These are phyloP conservation scores for Folsomia candida DNA, from an alignment of 2,888 invertebrate species.

Conservation along the genomic window DNA sequence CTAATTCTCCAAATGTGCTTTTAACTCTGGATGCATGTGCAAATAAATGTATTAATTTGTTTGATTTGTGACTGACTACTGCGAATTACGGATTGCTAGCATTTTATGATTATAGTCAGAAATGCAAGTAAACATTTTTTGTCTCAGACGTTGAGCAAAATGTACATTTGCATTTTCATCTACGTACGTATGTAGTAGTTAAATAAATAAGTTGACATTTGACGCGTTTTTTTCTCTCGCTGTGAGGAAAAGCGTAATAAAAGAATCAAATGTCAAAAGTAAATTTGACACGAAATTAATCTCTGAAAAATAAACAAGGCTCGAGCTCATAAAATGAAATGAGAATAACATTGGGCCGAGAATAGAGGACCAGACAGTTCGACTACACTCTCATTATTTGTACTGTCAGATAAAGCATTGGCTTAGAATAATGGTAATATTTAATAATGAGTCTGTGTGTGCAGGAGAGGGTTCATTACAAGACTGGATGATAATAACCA, in stretches of 20 bases:
- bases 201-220: no score
- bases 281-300: neutral
- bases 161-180: no score
- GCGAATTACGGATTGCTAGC: neutral
- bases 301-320: neutral
- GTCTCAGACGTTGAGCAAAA: no score
- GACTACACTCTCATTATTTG: neutral
- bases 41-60: neutral
- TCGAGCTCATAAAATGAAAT: neutral
- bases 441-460: neutral
- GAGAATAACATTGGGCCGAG: no score
- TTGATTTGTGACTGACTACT: neutral
- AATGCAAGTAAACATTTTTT: neutral
- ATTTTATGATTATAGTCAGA: neutral
- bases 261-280: neutral
- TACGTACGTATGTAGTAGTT: no score
- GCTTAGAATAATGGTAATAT: neutral
- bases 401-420: neutral
- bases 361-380: neutral
- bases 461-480: neutral
- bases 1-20: no score
- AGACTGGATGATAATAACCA: neutral
- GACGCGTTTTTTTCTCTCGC: neutral
- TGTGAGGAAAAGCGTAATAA: neutral
- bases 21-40: no score